Evolutionary conservation across 1,140 invertebrate species (phyloP).

Genomic region (Drosophila pallidifrons): DNA sequence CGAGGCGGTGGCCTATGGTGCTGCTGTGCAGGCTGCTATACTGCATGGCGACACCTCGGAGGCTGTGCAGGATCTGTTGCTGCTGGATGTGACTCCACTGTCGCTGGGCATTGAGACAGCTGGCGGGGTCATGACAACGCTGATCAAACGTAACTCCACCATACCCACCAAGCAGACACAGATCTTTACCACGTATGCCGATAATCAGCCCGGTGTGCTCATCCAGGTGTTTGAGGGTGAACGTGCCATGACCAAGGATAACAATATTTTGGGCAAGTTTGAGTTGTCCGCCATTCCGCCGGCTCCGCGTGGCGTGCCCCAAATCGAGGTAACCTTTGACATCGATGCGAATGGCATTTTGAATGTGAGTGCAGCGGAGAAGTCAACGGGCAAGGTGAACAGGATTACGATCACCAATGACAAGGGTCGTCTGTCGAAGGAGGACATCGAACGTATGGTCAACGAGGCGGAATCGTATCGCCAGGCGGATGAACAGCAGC

Average conservation of each 20-base stretch:
- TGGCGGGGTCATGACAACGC: conserved; percentile 96
- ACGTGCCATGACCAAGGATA: conserved; percentile 95
- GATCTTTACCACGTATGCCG: conserved; percentile 98
- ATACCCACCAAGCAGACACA: conserved; percentile 98
- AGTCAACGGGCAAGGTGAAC: conserved; percentile 97
- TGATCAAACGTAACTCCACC: conserved; percentile 98
- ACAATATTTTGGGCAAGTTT: conserved; percentile 96
- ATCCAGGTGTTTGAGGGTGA: conserved; percentile 96
- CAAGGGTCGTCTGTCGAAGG: conserved; percentile 97
- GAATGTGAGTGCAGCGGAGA: conserved; percentile 95
- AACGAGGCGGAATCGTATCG: conserved; percentile 98
- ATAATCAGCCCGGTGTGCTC: conserved; percentile 97
- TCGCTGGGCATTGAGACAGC: conserved; percentile 99
- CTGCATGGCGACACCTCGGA: conserved; percentile 97
- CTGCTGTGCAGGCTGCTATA: conserved; percentile 96
- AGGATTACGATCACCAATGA: conserved; percentile 99
- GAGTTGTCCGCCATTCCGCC: conserved; percentile 97
- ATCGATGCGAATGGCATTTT: conserved; percentile 95
- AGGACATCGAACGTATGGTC: conserved; percentile 99
- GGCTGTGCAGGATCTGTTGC: conserved; percentile 93
- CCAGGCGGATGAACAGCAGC: conserved; percentile 95
- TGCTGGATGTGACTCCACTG: conserved; percentile 97
- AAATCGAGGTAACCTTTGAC: conserved; percentile 96
- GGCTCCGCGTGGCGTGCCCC: conserved; percentile 96
- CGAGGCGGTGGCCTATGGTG: conserved; percentile 96